phyloP scores from a whole-genome alignment of 2,113 vertebrate genomes.

The Micromys minutus region DNA sequence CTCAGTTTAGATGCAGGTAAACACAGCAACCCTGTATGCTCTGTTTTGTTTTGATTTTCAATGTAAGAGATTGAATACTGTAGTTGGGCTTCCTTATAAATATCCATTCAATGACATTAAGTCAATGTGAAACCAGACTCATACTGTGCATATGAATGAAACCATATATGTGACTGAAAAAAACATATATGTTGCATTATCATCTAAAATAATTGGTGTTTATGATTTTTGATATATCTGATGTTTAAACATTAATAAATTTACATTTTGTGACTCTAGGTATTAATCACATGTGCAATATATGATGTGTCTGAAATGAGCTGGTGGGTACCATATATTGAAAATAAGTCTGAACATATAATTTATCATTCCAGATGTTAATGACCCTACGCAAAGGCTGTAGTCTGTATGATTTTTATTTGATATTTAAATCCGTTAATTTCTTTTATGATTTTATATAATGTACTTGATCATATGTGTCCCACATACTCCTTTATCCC shows the following conservation, averaged over 20 bases:
- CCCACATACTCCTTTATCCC: background rate
- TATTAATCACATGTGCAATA: background rate
- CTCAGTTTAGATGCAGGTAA: background rate
- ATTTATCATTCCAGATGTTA: background rate
- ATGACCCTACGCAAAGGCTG: background rate
- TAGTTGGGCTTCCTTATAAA: background rate
- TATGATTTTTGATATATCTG: background rate
- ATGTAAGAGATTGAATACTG: background rate
- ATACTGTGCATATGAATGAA: background rate
- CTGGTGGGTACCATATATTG: too few relatives aligned
- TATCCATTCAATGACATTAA: background rate
- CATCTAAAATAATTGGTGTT: background rate
- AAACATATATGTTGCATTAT: background rate
- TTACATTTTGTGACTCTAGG: background rate
- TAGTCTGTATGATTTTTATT: background rate
- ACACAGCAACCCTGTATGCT: background rate
- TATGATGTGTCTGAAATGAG: background rate
- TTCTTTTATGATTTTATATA: background rate
- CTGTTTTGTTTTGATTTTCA: background rate
- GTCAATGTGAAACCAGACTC: background rate
- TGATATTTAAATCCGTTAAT: background rate
- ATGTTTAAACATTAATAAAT: background rate
- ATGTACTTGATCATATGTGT: background rate
- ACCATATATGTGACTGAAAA: background rate
- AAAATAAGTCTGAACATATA: background rate